phyloP scores from a whole-genome alignment of 2,888 invertebrate genomes.

The Monoplex corrugatus region DNA sequence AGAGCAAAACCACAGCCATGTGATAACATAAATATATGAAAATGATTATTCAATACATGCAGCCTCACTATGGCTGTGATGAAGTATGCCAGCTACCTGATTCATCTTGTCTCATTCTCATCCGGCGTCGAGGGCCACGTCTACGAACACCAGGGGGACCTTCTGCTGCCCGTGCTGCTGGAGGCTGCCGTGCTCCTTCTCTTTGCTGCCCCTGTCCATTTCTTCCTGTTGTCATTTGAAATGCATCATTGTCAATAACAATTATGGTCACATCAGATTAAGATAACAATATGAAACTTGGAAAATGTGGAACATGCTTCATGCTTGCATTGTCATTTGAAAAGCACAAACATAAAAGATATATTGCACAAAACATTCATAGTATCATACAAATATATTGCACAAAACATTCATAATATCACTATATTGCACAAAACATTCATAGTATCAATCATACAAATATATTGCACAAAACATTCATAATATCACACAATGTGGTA shows the following conservation, averaged over 20 bases:
- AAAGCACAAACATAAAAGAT: too few species aligned
- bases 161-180: constrained; percentile 45
- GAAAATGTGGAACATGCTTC: too few species aligned
- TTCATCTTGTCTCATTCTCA: constrained; percentile 57
- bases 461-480: too few species aligned
- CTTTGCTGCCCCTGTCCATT: constrained; percentile 28
- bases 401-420: too few species aligned
- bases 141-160: constrained; percentile 57
- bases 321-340: too few species aligned
- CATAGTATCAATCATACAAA: too few species aligned
- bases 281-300: too few species aligned
- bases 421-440: too few species aligned
- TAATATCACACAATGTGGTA: too few species aligned
- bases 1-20: neutral
- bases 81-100: constrained; percentile 10
- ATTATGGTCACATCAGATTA: neutral
- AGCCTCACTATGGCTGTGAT: too few species aligned
- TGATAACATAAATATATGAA: neutral
- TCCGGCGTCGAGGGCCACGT: constrained; percentile 60
- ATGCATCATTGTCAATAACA: neutral
- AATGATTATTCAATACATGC: neutral
- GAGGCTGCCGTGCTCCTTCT: neutral
- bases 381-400: too few species aligned
- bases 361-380: too few species aligned
- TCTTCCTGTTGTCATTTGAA: constrained; percentile 22